Base-by-base conservation (phyloP, 1,140 invertebrate species). In the Drosophila albomicans region DNA sequence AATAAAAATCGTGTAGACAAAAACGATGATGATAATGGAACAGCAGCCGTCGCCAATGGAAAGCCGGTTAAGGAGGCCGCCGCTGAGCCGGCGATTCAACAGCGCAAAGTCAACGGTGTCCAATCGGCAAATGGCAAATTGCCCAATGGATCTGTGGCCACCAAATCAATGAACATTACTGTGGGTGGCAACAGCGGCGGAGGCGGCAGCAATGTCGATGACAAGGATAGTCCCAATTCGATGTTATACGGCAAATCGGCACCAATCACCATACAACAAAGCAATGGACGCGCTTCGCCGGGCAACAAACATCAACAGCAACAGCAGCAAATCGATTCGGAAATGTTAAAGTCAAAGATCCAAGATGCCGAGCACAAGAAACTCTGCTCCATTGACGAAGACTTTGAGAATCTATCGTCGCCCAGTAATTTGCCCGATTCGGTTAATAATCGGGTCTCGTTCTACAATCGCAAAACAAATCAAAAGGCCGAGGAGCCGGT, bases 221-320 rank as follows among this genome's bases (percentile, higher is more conserved):
- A 88, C 1, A 79, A 84, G 28, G 82, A 92, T 1, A 89, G 87
- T 62, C 80, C 91, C 32, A 89, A 76, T 13, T 77, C 84, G 4
- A 82, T 81, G 71, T 64, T 91, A 7, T 92, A 90, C 49, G 90
- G 92, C 3, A 92, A 92, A 71, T 93, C 92, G 7, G 92, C 92
- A 45, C 92, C 92, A 5, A 93, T 93, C n/a, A 90, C 92, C 62
- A 93, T 93, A 38, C 88, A 92, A 62, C 88, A 92, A 62, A 92
- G 85, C 69, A 92, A 91, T 64, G 80, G 82, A 13, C 82, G 92
- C 46, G 57, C 75, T 1, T 79, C 91, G 11, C 81, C 79, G 5
- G 75, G 78, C 46, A 91, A 84, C 8, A 38, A 38, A 38, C 35
- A 38, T 11, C 35, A 38, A 38, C 35, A 38, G 35, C 35, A 38